Evolutionary conservation across 2,113 vertebrate species (phyloP).

Genomic region (Oceanites oceanicus): DNA sequence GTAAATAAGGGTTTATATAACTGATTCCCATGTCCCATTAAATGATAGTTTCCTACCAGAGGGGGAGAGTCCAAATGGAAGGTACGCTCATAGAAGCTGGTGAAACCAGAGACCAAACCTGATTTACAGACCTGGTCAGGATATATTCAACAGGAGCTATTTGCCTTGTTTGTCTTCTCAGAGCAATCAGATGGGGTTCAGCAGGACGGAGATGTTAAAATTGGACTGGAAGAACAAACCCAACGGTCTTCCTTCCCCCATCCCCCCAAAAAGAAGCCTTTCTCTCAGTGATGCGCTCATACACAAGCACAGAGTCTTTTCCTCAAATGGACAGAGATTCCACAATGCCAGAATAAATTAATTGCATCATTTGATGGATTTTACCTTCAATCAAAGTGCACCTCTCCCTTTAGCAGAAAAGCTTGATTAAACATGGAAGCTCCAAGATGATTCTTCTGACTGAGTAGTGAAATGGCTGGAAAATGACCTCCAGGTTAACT

Average conservation of each 20-base stretch:
- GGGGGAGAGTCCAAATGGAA: background rate
- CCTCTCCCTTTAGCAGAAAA: slow-evolving; percentile 13
- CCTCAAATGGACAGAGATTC: slow-evolving; percentile 24
- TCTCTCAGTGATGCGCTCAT: background rate
- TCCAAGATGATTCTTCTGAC: slow-evolving; percentile 14
- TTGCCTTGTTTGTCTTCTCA: background rate
- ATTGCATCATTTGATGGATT: slow-evolving; percentile 35
- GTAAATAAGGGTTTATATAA: background rate
- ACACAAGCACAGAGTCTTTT: background rate
- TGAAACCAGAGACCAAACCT: background rate
- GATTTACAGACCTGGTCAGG: background rate
- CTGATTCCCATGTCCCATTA: background rate
- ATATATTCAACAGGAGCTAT: background rate
- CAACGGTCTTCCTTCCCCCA: background rate
- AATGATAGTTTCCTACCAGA: background rate
- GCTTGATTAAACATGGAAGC: slow-evolving; percentile 42
- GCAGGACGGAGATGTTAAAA: background rate
- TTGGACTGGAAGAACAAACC: slow-evolving; percentile 5
- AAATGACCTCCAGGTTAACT: slow-evolving; percentile 35
- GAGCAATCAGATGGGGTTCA: background rate
- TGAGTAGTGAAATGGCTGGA: slow-evolving; percentile 8
- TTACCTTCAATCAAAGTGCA: slow-evolving; percentile 37
- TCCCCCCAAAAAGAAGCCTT: background rate
- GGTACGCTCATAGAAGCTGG: background rate
- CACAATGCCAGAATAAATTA: background rate